Conservation (phyloP, 2,113 vertebrate genomes). For the Taurulus bubalis region DNA sequence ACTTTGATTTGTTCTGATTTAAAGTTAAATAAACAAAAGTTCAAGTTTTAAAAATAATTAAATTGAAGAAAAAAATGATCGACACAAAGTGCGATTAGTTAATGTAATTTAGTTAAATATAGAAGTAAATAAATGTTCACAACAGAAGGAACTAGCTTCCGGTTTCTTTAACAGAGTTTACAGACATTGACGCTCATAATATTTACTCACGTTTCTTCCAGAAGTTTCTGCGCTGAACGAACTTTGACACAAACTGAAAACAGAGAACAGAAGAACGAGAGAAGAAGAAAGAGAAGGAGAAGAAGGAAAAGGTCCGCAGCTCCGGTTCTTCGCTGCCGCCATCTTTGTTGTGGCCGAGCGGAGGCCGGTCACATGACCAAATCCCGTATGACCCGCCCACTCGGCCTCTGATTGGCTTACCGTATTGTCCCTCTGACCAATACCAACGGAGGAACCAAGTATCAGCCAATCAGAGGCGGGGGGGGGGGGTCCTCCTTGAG, state of each 20-base stretch:
- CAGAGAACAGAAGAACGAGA: background rate
- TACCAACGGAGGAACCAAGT: background rate
- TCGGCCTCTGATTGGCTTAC: background rate
- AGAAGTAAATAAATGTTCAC: background rate
- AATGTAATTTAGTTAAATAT: too few species aligned
- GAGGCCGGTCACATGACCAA: constrained; percentile 53
- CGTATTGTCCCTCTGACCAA: background rate
- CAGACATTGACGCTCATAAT: background rate
- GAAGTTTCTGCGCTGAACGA: background rate
- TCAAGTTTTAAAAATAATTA: too few species aligned
- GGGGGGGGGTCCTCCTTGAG: background rate
- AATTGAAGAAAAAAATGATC: too few species aligned
- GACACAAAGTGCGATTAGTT: too few species aligned
- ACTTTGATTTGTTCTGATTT: too few species aligned
- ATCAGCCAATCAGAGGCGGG: background rate
- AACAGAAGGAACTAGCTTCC: constrained; percentile 32
- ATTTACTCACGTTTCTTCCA: constrained; percentile 39
- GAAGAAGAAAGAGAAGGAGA: background rate
- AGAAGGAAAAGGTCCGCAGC: background rate
- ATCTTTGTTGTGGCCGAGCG: constrained; percentile 50
- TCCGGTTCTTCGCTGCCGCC: constrained; percentile 6
- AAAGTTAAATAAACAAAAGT: too few species aligned
- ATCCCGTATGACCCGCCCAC: background rate
- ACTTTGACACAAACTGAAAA: background rate
- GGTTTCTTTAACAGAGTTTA: background rate